Base-by-base conservation (phyloP, 1,140 invertebrate genomes). In the Eumaeus atala region DNA sequence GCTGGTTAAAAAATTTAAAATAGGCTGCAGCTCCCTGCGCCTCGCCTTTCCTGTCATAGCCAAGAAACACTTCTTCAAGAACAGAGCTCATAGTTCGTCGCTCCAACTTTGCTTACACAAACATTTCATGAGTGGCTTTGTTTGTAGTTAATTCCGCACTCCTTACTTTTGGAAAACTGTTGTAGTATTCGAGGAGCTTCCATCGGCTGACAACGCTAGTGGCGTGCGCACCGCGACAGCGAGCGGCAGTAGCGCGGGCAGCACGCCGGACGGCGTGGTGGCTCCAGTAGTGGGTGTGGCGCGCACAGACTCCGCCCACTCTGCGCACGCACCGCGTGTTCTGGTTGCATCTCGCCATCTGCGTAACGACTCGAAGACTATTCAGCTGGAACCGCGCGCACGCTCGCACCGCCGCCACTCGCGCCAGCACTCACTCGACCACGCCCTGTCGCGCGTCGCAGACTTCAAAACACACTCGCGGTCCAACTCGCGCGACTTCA, bases 111-210 rank as follows among this genome's bases (percentile, higher is more conserved):
- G n/a, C n/a, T n/a, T n/a, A n/a, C n/a, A n/a, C n/a, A n/a, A n/a
- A n/a, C n/a, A n/a, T n/a, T n/a, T n/a, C n/a, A n/a, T n/a, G n/a
- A n/a, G n/a, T n/a, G n/a, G n/a, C n/a, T n/a, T n/a, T n/a, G n/a
- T n/a, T n/a, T n/a, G n/a, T n/a, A n/a, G n/a, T n/a, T n/a, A n/a
- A n/a, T n/a, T n/a, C n/a, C n/a, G n/a, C n/a, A n/a, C n/a, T n/a
- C n/a, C n/a, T n/a, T n/a, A n/a, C n/a, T 28, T 3, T 28, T 28
- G 21, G 2, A 28, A 28, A 28, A 44, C 49, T 38, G 34, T 50
- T 16, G 34, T 62, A 92, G 92, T 92, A 53, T 93, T 92, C 72
- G 91, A 92, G 71, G 92, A 93, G 62, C 89, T 90, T 54, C 89
- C 91, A 16, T 84, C 80, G 9, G 73, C 79, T 8, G 87, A 88